Base-by-base conservation (phyloP, 2,113 vertebrate genomes). In the Lepisosteus oculatus region DNA sequence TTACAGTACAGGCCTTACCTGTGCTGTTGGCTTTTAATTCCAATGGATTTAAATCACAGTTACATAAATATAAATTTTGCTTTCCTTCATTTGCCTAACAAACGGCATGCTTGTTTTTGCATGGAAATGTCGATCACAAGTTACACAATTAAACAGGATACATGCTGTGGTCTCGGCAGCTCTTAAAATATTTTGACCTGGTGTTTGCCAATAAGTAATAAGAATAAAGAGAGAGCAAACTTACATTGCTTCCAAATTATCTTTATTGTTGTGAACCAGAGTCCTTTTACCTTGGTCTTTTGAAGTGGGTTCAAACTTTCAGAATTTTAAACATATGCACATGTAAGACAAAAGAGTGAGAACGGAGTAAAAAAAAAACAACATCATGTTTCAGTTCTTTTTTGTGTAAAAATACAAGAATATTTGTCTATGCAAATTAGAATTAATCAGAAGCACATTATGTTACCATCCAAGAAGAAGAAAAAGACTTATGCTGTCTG, bases 261-360 rank as follows among this genome's bases (percentile, higher is more conserved):
- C 72, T 78, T 80, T 78, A 79, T 78, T 78, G 76, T 76, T 78
- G 75, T 65, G 15, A 74, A 75, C 70, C 68, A 73, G 68, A 73
- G 65, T 67, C 72, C 42, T 63, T 76, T 76, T 78, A 73, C 76
- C 68, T 69, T 67, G 62, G n/a, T 1, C 61, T 78, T 80, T 82
- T 82, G 81, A 80, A 69, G 78, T 78, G 74, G 43, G 68, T 75
- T 75, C 78, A 80, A 77, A 75, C 76, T 71, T n/a, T 57, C 68
- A 66, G 66, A 55, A 11, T 78, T 76, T 76, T 82, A 78, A 80
- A 78, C 68, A 75, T 71, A 71, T 78, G 73, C 78, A 82, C 76
- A 79, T 82, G 80, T 76, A 65, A 29, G 61, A 69, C 68, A 69
- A 67, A 47, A 14, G 54, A 47, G 67, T 41, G 72, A 59, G 44